Evolutionary conservation across 2,888 invertebrate genomes (phyloP), one percentile per base, ranked within the genome.

Genomic region (Drosophila lacicola): DNA sequence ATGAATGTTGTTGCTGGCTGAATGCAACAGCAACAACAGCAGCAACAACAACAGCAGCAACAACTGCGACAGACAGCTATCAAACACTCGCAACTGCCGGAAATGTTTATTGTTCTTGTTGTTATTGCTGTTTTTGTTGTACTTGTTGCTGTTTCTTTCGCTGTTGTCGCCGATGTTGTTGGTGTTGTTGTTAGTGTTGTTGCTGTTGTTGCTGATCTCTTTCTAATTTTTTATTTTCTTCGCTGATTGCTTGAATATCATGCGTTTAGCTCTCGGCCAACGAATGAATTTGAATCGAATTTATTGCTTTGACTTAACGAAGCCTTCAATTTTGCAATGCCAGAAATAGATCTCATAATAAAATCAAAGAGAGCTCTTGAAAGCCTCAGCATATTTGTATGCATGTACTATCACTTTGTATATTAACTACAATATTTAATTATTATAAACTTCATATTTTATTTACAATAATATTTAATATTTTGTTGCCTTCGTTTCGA

Each of bases 31-130:
- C 57, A 51, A 34, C 53, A 46, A 29, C 55, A 50, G 10, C 63
- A 37, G 10, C 63, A 37, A 8, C 25, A 29, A 29, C 29, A 29
- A 11, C 62, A 36, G 3, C 58, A 42, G 17, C 67, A 61, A 50
- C 75, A 50, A 41, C 46, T 64, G 41, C 50, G 82, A 77, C 76
- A 84, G 85, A 68, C 77, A 53, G 86, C 77, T 60, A 88, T 88
- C 86, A 88, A 88, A 71, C 84, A 82, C 69, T 68, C 60, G 62
- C 71, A 57, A 49, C 39, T 46, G 82, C 77, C 88, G 88, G 85
- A 82, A 79, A 79, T 79, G 85, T 77, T 77, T 74, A 67, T 69
- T 78, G 67, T 74, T 68, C 50, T 62, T 54, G 39, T 64, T 76
- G 41, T 61, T 49, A 17, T 63, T 60, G 25, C 46, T 65, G 42